Percentiles rank a stretch among this genome's conserved stretches.
Conservation (phyloP, 2,797 vertebrate species). For the Gambusia yucatana region DNA sequence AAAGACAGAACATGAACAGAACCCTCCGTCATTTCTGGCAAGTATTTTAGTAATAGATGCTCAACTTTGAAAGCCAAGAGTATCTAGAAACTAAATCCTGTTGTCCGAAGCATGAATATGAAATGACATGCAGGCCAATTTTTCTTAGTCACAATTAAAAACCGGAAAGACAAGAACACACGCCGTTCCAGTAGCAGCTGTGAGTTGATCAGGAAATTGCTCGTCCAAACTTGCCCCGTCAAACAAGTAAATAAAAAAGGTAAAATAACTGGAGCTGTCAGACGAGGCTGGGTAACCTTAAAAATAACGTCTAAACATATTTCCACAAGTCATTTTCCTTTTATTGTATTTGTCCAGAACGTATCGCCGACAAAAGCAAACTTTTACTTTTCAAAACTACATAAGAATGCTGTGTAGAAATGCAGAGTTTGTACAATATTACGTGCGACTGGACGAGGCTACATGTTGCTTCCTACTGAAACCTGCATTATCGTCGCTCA, state of each 20-base stretch:
- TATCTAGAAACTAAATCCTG: neutral
- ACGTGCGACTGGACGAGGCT: neutral
- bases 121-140: neutral
- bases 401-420: neutral
- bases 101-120: neutral
- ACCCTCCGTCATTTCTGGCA: neutral
- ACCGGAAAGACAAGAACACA: neutral
- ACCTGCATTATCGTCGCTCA: neutral
- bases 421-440: neutral
- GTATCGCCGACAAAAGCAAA: neutral
- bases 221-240: neutral
- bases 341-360: neutral
- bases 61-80: neutral
- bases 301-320: neutral
- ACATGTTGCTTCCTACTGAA: neutral
- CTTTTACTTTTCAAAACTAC: neutral
- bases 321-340: neutral
- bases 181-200: neutral
- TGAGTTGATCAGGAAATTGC: neutral
- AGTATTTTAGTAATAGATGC: neutral
- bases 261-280: neutral
- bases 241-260: neutral
- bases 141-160: neutral
- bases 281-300: neutral
- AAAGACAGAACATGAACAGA: neutral